These are phyloP conservation scores for Gambusia affinis DNA, from an alignment of 2,113 vertebrate genomes.

Conservation along the genomic window DNA sequence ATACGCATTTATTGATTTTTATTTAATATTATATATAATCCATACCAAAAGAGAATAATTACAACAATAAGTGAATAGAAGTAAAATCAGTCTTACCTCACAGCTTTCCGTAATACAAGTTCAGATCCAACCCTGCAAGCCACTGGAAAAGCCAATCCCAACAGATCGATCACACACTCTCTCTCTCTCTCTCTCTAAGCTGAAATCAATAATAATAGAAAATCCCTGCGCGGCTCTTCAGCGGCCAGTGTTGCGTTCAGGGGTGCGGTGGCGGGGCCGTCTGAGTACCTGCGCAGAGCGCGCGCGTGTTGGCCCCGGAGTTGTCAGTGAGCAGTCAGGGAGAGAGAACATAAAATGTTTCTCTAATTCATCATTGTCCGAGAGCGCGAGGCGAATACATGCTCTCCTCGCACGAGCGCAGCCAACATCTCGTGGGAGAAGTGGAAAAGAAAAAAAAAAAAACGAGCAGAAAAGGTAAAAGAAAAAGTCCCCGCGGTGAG, in stretches of 20 bases:
- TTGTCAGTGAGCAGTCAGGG: neutral
- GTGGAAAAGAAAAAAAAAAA: neutral
- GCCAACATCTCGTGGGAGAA: slow-evolving; percentile 47
- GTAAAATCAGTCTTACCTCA: slow-evolving; percentile 55
- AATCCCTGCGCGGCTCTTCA: slow-evolving; percentile 53
- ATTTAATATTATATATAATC: neutral
- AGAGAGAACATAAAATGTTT: slow-evolving; percentile 28
- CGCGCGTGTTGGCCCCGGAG: slow-evolving; percentile 41
- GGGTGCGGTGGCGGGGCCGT: slow-evolving; percentile 13
- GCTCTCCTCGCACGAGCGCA: slow-evolving; percentile 17
- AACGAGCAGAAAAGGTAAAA: slow-evolving; percentile 30
- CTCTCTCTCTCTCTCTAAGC: slow-evolving; percentile 50
- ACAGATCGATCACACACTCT: slow-evolving; percentile 50
- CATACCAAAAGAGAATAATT: neutral
- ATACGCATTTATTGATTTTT: neutral
- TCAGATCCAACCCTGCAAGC: slow-evolving; percentile 53
- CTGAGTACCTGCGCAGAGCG: slow-evolving; percentile 62
- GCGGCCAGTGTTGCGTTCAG: slow-evolving; percentile 49
- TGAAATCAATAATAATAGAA: slow-evolving; percentile 47
- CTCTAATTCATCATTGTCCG: slow-evolving; percentile 35
- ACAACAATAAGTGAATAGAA: neutral
- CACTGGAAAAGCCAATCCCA: slow-evolving; percentile 63
- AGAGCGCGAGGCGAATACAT: slow-evolving; percentile 23
- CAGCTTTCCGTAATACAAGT: slow-evolving; percentile 52
- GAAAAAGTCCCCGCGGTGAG: slow-evolving; percentile 59